Percentiles rank a stretch among this genome's conserved stretches.
Evolutionary conservation across 2,888 invertebrate species (phyloP).

Genomic region (Operophtera brumata): DNA sequence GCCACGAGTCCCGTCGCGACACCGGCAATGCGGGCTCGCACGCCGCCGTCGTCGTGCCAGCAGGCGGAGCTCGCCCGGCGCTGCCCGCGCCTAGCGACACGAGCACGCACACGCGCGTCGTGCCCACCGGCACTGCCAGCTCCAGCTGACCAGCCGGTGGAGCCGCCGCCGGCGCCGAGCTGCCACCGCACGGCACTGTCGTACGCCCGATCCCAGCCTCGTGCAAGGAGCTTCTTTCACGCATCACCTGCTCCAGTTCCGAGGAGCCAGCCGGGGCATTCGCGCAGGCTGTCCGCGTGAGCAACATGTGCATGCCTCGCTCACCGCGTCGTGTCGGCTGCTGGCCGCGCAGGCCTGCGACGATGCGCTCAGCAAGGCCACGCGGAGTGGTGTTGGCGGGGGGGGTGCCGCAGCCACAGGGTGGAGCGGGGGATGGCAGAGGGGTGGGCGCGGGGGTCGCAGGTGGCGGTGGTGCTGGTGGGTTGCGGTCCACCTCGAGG

Average conservation of each 20-base stretch:
- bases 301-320: constrained; percentile 34
- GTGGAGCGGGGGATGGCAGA: background rate
- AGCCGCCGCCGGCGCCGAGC: background rate
- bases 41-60: background rate
- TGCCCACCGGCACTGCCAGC: constrained; percentile 6
- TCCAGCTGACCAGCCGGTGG: constrained; percentile 1
- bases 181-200: background rate
- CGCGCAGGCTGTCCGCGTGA: constrained; percentile 24
- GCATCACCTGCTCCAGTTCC: constrained; percentile 4
- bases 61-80: constrained; percentile 1
- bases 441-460: background rate
- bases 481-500: constrained; percentile 46
- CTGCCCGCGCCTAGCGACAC: constrained; percentile 3
- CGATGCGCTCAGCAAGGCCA: constrained; percentile 27
- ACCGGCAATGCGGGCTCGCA: background rate
- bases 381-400: constrained; percentile 4
- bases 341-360: constrained; percentile 29
- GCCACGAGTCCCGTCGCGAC: constrained; percentile 29
- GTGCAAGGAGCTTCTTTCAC: constrained; percentile 30
- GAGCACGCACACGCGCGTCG: background rate
- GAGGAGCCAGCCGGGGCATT: background rate
- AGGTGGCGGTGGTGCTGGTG: background rate
- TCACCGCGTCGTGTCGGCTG: constrained; percentile 2
- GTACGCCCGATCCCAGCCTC: constrained; percentile 46
- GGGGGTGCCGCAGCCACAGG: background rate